Conservation (phyloP, 2,113 vertebrate genomes). For the Aramus guarauna region DNA sequence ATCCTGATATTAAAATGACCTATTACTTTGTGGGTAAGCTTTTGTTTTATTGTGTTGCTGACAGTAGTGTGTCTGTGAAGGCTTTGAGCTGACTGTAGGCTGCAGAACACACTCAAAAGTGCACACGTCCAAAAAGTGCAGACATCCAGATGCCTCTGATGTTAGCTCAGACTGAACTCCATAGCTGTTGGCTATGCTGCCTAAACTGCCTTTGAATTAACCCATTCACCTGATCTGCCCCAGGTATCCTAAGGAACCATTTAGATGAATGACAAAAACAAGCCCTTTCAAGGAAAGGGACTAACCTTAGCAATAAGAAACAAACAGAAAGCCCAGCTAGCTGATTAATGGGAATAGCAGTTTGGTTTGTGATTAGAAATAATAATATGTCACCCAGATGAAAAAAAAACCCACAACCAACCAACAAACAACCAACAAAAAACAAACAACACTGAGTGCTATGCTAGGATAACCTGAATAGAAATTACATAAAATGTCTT, state of each 20-base stretch:
- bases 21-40: background rate
- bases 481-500: background rate
- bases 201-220: background rate
- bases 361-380: background rate
- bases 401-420: background rate
- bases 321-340: background rate
- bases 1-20: background rate
- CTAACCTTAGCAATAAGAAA: background rate
- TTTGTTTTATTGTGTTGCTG: background rate
- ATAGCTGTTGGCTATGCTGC: background rate
- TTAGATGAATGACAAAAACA: background rate
- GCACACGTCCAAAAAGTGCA: background rate
- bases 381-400: background rate
- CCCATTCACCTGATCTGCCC: accelerated
- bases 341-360: background rate
- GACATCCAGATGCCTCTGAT: background rate
- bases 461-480: background rate
- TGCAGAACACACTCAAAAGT: background rate
- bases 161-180: background rate
- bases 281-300: background rate
- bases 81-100: background rate
- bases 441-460: background rate
- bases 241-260: background rate
- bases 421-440: background rate
- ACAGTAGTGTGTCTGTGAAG: background rate